Conservation (phyloP, 2,113 vertebrate genomes). For the Clarias magur region DNA sequence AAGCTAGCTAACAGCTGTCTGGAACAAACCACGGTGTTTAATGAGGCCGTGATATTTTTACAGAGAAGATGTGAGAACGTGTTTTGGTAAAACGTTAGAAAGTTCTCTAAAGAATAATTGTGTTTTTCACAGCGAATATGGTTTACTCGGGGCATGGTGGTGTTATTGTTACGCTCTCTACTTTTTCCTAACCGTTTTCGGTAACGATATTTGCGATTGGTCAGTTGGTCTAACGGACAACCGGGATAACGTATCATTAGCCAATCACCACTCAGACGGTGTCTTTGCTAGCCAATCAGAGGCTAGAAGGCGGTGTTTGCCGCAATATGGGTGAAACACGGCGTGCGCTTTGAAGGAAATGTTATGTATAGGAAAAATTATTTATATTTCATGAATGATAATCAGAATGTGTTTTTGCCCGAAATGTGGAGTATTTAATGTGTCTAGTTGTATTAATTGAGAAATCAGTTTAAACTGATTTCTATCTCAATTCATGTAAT, state of each 20-base stretch:
- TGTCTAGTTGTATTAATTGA: no score
- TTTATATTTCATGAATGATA: background rate
- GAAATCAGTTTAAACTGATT: no score
- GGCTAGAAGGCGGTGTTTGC: background rate
- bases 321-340: background rate
- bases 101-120: background rate
- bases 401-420: background rate
- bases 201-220: background rate
- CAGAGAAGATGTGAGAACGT: background rate
- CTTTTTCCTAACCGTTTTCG: slow-evolving; percentile 14
- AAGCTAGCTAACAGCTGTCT: slow-evolving; percentile 11
- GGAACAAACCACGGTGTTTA: background rate
- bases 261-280: background rate
- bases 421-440: background rate
- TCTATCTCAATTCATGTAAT: no score
- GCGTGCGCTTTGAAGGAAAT: background rate
- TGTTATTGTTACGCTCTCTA: background rate
- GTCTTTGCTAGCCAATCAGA: background rate
- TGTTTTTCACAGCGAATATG: background rate
- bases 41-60: background rate
- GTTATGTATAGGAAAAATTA: background rate
- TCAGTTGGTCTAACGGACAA: background rate
- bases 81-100: background rate
- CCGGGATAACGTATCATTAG: background rate
- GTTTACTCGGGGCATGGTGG: background rate